These are phyloP conservation scores for Saiga tatarica DNA, from an alignment of 2,113 vertebrate species.

Conservation along the genomic window DNA sequence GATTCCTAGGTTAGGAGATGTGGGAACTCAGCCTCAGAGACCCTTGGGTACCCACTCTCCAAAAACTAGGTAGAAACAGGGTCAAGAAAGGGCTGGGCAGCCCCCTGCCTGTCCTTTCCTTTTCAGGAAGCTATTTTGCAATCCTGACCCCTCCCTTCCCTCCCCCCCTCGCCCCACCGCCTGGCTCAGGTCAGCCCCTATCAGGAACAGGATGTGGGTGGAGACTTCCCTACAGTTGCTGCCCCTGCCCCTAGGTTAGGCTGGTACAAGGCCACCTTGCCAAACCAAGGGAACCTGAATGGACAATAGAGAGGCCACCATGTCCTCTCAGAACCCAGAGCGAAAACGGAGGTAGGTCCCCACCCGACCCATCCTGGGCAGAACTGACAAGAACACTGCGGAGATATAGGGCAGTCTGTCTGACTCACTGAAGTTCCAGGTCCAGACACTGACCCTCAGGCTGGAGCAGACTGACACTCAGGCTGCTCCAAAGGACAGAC, in stretches of 20 bases:
- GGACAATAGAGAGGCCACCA: not conserved
- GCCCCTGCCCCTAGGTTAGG: not conserved
- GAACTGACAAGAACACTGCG: fast-evolving
- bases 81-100: not conserved
- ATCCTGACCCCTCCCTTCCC: not conserved
- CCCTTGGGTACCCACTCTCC: not conserved
- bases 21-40: not conserved
- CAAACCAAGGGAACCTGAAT: not conserved
- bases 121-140: constrained; percentile 41
- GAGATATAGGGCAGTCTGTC: fast-evolving
- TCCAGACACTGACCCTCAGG: not conserved
- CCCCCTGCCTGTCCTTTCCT: not conserved
- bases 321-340: not conserved
- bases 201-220: not conserved
- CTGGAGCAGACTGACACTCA: not conserved
- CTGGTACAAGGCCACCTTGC: not conserved
- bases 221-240: not conserved
- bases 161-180: not conserved
- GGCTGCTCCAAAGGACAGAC: not conserved
- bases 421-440: not conserved
- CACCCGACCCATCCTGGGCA: fast-evolving
- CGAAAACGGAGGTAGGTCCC: constrained; percentile 40
- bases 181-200: not conserved
- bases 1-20: not conserved
- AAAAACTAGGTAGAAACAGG: not conserved